These are phyloP conservation scores for Pluvianellus socialis DNA, from an alignment of 2,113 vertebrate species.

Conservation along the genomic window DNA sequence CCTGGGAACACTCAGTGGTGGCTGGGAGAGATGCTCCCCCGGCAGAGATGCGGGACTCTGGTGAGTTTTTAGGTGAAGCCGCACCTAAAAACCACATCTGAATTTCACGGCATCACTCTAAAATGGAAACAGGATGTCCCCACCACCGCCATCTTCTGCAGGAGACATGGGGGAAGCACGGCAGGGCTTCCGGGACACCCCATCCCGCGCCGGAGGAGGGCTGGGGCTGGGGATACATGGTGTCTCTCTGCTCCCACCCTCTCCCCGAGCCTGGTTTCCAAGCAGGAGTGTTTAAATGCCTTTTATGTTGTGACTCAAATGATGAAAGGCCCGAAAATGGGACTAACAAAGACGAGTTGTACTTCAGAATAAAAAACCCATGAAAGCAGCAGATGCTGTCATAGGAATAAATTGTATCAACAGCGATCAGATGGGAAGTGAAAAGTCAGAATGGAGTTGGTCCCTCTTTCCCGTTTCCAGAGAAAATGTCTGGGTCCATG, in stretches of 20 bases:
- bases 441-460: slow-evolving; percentile 13
- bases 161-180: fast-evolving
- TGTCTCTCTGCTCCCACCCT: neutral
- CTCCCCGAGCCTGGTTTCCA: slow-evolving; percentile 4
- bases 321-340: slow-evolving; percentile 53
- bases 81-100: neutral
- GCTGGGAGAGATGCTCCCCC: neutral
- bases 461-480: slow-evolving; percentile 16
- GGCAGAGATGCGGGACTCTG: neutral
- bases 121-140: neutral
- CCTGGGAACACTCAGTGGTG: neutral
- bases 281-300: slow-evolving; percentile 29
- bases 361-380: slow-evolving; percentile 43
- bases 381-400: slow-evolving; percentile 62
- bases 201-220: neutral
- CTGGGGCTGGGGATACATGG: neutral
- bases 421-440: slow-evolving; percentile 50
- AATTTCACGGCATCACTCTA: neutral
- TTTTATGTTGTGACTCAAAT: slow-evolving; percentile 51
- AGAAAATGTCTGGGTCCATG: neutral
- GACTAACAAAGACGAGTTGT: slow-evolving; percentile 53
- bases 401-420: slow-evolving; percentile 54
- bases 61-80: too few species aligned
- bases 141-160: neutral
- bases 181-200: neutral